Evolutionary conservation across 2,888 invertebrate genomes (phyloP).

Genomic region (Auanema freiburgensis): DNA sequence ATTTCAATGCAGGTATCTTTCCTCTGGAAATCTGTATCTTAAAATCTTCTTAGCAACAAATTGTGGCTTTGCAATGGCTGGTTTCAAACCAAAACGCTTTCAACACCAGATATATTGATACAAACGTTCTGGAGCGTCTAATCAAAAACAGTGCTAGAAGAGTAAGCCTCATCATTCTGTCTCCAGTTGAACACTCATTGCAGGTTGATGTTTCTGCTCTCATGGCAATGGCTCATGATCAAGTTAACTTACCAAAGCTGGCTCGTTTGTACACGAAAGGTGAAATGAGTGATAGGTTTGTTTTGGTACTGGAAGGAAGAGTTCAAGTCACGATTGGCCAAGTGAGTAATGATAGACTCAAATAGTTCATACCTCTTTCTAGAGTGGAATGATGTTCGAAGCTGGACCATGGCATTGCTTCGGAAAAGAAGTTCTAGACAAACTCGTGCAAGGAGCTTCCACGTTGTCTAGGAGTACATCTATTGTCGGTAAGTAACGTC

Average conservation of each 20-base stretch:
- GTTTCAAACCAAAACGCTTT: constrained; percentile 48
- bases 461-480: constrained; percentile 41
- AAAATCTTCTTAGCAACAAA: constrained; percentile 33
- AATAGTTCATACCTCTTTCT: background rate
- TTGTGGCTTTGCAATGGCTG: constrained; percentile 52
- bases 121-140: constrained; percentile 45
- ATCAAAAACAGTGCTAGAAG: constrained; percentile 41
- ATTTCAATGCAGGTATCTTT: constrained; percentile 37
- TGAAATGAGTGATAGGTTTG: constrained; percentile 77
- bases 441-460: constrained; percentile 34
- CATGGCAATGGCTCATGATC: constrained; percentile 43
- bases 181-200: background rate
- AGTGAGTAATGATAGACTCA: constrained; percentile 14
- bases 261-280: constrained; percentile 67
- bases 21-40: background rate
- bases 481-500: constrained; percentile 43
- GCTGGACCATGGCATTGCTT: constrained; percentile 95
- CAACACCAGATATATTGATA: constrained; percentile 40
- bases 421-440: constrained; percentile 70
- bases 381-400: constrained; percentile 81
- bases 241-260: constrained; percentile 50
- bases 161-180: constrained; percentile 12
- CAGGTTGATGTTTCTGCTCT: constrained; percentile 55
- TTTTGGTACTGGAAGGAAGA: constrained; percentile 83
- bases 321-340: constrained; percentile 82